A percentile compares a stretch with the other conserved stretches of the same genome.
phyloP scores from a whole-genome alignment of 2,113 vertebrate species.

The Mastomys coucha region DNA sequence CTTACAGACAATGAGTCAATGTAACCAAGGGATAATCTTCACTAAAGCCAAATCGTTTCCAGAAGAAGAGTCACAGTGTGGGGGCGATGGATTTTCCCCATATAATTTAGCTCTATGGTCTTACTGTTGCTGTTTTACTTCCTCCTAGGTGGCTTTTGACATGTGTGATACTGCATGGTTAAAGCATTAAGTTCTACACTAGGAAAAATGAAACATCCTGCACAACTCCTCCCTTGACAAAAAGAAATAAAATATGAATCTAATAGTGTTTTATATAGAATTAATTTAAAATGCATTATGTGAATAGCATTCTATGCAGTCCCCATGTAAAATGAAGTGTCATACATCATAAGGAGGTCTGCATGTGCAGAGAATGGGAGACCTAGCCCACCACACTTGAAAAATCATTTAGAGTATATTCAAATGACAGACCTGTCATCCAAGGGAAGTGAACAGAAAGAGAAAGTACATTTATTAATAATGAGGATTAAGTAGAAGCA shows the following conservation, averaged over 20 bases:
- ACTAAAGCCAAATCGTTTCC: not conserved
- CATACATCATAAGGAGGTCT: no score
- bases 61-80: not conserved
- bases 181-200: not conserved
- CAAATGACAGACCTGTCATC: not conserved
- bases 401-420: not conserved
- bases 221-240: not conserved
- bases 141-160: not conserved
- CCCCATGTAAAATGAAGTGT: not conserved
- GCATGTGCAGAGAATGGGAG: not conserved
- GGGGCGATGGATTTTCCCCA: not conserved
- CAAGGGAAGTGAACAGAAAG: not conserved
- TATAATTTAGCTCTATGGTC: not conserved
- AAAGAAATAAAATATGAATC: not conserved
- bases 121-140: not conserved
- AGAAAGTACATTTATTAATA: not conserved
- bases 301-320: not conserved
- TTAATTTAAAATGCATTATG: conserved; percentile 4
- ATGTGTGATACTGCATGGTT: not conserved
- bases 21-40: not conserved
- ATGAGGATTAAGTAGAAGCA: not conserved
- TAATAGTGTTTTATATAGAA: not conserved
- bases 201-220: not conserved
- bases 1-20: not conserved
- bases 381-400: not conserved